Conservation (phyloP, 2,797 vertebrate species). For the Onychomys leucogaster region DNA sequence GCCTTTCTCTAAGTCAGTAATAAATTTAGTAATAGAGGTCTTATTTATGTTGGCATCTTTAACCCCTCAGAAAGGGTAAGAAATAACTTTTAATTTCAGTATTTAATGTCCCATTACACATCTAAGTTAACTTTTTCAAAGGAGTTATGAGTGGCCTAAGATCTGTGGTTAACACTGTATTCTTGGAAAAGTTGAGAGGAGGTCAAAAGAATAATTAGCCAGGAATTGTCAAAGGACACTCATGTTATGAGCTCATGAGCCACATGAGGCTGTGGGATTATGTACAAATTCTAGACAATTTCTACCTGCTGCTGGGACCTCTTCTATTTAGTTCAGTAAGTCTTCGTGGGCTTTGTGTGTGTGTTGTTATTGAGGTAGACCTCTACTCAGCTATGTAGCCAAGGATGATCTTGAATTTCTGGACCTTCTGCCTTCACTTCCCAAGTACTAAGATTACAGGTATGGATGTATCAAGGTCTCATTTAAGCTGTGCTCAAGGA, state of each 20-base stretch:
- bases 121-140: conserved; percentile 61
- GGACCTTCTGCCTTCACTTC: background rate
- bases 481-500: background rate
- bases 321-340: conserved; percentile 17
- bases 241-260: background rate
- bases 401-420: background rate
- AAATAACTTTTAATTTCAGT: conserved; percentile 62
- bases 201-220: conserved; percentile 57
- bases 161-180: conserved; percentile 41
- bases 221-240: conserved; percentile 8
- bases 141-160: conserved; percentile 12
- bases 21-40: conserved; percentile 32
- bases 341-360: background rate
- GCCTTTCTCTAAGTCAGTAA: conserved; percentile 40
- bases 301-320: background rate
- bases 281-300: background rate
- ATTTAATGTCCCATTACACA: conserved; percentile 53
- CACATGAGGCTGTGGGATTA: conserved; percentile 24
- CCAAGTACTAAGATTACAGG: background rate
- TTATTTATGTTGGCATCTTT: conserved; percentile 55
- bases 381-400: background rate
- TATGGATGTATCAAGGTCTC: background rate
- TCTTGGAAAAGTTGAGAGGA: conserved; percentile 63
- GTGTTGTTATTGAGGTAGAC: background rate
- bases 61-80: conserved; percentile 41